Percentiles rank a stretch among this genome's conserved stretches.
phyloP scores from a whole-genome alignment of 2,888 invertebrate species.

The Cabera pusaria region DNA sequence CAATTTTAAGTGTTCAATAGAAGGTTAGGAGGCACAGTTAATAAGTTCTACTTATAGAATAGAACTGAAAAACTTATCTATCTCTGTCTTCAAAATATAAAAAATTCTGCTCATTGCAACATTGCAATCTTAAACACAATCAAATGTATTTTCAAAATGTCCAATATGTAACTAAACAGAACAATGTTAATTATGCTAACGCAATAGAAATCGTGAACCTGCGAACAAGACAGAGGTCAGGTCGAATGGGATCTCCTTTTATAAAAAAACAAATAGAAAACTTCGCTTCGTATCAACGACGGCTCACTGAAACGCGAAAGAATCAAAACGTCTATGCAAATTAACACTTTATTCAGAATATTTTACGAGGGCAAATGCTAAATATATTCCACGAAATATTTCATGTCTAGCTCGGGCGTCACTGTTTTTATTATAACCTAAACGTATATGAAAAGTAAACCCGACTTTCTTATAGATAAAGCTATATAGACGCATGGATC shows the following conservation, averaged over 20 bases:
- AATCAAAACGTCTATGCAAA: slow-evolving; percentile 14
- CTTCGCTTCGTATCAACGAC: slow-evolving; percentile 1
- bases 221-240: slow-evolving; percentile 3
- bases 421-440: slow-evolving; percentile 1
- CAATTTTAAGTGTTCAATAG: too few relatives aligned
- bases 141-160: too few relatives aligned
- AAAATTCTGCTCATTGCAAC: too few relatives aligned
- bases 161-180: too few relatives aligned
- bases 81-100: too few relatives aligned
- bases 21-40: too few relatives aligned
- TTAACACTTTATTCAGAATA: slow-evolving; percentile 9
- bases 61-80: too few relatives aligned
- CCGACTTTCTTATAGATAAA: slow-evolving; percentile 6
- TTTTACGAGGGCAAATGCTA: slow-evolving; percentile 4
- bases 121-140: too few relatives aligned
- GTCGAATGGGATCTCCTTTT: slow-evolving; percentile 2
- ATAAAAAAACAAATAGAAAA: slow-evolving; percentile 3
- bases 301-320: slow-evolving; percentile 13
- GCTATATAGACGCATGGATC: slow-evolving; percentile 6
- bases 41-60: too few relatives aligned
- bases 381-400: slow-evolving; percentile 1
- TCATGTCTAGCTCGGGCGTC: slow-evolving; percentile 1
- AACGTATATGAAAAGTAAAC: slow-evolving; percentile 5
- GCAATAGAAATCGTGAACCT: slow-evolving; percentile 5
- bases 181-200: slow-evolving; percentile 7